Base-by-base conservation (phyloP, 2,797 vertebrate genomes). In the Poecilia gillii region DNA sequence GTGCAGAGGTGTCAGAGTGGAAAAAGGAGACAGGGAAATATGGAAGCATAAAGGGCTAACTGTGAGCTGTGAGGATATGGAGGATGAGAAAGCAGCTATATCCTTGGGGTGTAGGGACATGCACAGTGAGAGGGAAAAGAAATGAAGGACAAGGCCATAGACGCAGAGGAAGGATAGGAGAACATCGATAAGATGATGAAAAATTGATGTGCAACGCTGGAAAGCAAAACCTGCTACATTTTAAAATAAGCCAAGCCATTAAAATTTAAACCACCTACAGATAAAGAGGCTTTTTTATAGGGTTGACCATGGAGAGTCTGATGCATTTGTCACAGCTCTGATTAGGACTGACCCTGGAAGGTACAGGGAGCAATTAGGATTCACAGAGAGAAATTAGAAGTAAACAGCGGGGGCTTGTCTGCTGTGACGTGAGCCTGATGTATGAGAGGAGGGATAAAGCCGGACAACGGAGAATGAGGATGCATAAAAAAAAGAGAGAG, bases 341-440 rank as follows among this genome's bases (percentile, higher is more conserved):
- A 92, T 89, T 87, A 79, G 81, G 88, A 88, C 36, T 89, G 91
- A 92, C 85, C 87, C 81, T 23, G 73, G 74, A 84, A 89, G 77
- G 89, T 79, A 79, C 72, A 72, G 79, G 49, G 0, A 76, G 80
- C 85, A 91, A 93, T 92, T 94, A 89, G 81, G 82, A 91, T 89
- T 85, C 90, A 82, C 71, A 74, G 85, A 81, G 83, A 91, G 86
- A 81, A 90, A 93, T 92, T 75, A 91, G 88, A 92, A 85, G 90
- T 86, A 89, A 92, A 94, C 88, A 93, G 78, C 85, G 78, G 84
- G 85, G 47, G 57, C 77, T 70, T 75, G 83, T 89, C 87, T 86
- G 87, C 74, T 12, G 74, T 84, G 87, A 86, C 59, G 68, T 85
- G 81, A 72, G 78, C 45, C 86, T 90, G 91, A 94, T 74, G 82